Evolutionary conservation across 2,113 vertebrate genomes (phyloP).

Genomic region (Leucoraja erinaceus): DNA sequence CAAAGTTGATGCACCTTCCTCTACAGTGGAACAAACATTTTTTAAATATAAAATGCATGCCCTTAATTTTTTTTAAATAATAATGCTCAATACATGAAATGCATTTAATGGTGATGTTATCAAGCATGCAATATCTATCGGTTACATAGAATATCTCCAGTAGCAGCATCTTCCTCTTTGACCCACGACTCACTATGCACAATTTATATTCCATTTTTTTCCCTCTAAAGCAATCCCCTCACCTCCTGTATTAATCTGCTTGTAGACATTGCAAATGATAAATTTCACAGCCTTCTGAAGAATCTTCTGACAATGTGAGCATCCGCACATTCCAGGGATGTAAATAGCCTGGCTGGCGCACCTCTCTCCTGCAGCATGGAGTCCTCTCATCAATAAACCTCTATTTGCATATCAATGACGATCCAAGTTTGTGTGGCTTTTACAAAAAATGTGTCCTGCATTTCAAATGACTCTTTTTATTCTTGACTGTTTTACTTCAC

Average conservation of each 20-base stretch:
- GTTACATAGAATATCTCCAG: background rate
- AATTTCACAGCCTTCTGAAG: conserved; percentile 39
- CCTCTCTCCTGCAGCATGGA: conserved; percentile 25
- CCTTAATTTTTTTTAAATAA: background rate
- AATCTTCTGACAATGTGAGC: conserved; percentile 34
- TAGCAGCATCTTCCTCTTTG: background rate
- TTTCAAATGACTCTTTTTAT: conserved; percentile 37
- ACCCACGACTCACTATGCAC: background rate
- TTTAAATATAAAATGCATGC: background rate
- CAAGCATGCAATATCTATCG: conserved; percentile 10
- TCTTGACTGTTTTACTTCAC: conserved; percentile 38
- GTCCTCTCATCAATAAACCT: conserved; percentile 32
- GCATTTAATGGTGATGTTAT: background rate
- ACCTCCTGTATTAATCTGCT: conserved; percentile 41
- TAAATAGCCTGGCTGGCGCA: conserved; percentile 32
- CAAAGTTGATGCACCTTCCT: background rate
- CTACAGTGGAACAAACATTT: background rate
- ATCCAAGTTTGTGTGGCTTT: conserved; percentile 19
- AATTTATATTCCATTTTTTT: background rate
- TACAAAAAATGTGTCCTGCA: conserved; percentile 38
- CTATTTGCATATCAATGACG: conserved; percentile 39
- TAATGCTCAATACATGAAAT: background rate
- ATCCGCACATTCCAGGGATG: conserved; percentile 32
- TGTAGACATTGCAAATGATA: conserved; percentile 39
- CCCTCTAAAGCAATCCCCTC: conserved; percentile 27